Evolutionary conservation across 2,797 vertebrate species (phyloP).

Genomic region (Dermochelys coriacea): DNA sequence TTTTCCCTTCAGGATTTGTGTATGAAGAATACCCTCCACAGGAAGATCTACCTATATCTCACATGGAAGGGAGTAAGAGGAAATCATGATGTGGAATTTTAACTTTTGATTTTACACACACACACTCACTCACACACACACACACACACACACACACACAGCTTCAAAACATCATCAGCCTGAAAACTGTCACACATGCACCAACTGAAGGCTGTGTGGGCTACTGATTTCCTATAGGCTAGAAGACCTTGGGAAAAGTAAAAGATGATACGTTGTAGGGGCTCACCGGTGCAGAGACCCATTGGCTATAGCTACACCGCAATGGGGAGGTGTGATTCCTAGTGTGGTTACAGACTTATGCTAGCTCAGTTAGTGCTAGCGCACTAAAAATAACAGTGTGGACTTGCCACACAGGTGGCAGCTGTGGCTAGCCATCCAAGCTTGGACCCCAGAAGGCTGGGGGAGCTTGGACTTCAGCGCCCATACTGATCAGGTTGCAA

Average conservation of each 20-base stretch:
- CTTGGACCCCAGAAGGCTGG: not conserved
- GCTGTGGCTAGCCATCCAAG: not conserved
- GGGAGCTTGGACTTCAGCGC: not conserved
- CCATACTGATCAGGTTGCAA: not conserved
- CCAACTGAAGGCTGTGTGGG: not conserved
- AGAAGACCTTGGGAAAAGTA: not conserved
- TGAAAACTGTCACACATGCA: not conserved
- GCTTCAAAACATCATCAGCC: not conserved
- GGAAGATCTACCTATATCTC: not conserved
- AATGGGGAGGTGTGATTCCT: not conserved
- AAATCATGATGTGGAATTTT: not conserved
- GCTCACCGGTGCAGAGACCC: not conserved
- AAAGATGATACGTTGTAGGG: not conserved
- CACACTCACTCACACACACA: too few species aligned
- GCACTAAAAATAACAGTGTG: not conserved
- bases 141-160: too few species aligned
- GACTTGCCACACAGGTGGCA: too few species aligned
- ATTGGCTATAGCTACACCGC: not conserved
- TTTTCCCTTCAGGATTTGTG: not conserved
- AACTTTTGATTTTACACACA: not conserved
- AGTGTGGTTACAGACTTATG: not conserved
- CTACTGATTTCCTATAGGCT: not conserved
- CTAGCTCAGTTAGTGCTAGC: not conserved
- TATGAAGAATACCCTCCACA: not conserved
- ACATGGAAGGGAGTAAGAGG: not conserved